These are phyloP conservation scores for Echeneis naucrates DNA, from an alignment of 2,797 vertebrate genomes.

Conservation along the genomic window DNA sequence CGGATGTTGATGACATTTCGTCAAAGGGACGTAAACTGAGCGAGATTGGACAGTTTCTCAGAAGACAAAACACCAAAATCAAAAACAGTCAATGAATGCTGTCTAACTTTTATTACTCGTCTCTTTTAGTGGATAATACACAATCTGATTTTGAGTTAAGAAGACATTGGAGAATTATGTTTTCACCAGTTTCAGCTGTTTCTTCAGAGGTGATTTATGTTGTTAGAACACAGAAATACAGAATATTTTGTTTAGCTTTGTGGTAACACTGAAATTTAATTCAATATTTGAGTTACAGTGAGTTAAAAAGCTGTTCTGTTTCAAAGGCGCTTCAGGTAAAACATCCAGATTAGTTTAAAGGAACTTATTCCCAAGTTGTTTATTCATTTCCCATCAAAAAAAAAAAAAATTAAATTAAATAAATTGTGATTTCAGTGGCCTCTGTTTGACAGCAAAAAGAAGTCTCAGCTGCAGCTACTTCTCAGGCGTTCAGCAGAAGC, in stretches of 20 bases:
- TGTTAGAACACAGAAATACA: too few relatives aligned
- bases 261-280: background rate
- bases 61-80: background rate
- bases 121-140: background rate
- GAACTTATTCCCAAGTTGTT: background rate
- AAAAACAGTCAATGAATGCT: too few relatives aligned
- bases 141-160: background rate
- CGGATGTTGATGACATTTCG: background rate
- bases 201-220: too few relatives aligned
- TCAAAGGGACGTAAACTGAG: background rate
- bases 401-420: background rate
- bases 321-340: background rate
- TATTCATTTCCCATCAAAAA: constrained; percentile 27
- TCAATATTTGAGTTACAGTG: background rate
- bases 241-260: too few relatives aligned
- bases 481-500: constrained; percentile 27
- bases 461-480: too few relatives aligned
- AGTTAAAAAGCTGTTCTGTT: background rate
- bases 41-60: background rate
- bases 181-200: too few relatives aligned
- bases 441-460: too few relatives aligned
- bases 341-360: constrained; percentile 7
- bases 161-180: too few relatives aligned
- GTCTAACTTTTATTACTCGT: background rate
- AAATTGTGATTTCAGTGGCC: constrained; percentile 19